These are phyloP conservation scores for Plecturocebus donacophilus DNA, from an alignment of 2,113 vertebrate species.

Conservation along the genomic window DNA sequence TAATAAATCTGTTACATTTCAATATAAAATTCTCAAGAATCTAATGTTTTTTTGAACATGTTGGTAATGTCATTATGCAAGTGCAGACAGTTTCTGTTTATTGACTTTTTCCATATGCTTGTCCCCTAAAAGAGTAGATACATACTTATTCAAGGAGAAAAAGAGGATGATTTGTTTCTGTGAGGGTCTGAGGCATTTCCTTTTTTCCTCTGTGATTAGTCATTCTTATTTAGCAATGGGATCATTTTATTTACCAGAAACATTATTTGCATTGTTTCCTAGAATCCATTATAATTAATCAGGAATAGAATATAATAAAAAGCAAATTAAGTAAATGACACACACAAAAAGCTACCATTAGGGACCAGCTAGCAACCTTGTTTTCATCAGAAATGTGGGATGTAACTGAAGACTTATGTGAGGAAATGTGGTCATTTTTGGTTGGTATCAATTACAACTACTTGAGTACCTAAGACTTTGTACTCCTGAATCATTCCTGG, in stretches of 20 bases:
- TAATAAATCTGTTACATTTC: not conserved
- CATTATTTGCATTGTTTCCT: not conserved
- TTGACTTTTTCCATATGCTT: not conserved
- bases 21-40: not conserved
- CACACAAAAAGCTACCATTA: not conserved
- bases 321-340: slow-evolving; percentile 25
- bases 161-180: not conserved
- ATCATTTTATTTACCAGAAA: slow-evolving; percentile 27
- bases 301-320: slow-evolving; percentile 40
- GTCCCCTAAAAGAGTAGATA: not conserved
- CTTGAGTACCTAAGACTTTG: not conserved
- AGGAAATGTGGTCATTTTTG: not conserved
- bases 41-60: not conserved
- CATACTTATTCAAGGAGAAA: not conserved
- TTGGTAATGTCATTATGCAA: not conserved
- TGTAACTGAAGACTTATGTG: slow-evolving; percentile 40
- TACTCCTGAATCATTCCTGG: slow-evolving; percentile 29
- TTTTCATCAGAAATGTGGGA: not conserved
- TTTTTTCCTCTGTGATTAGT: not conserved
- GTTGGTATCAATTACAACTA: slow-evolving; percentile 21
- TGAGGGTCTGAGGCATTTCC: not conserved
- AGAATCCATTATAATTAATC: slow-evolving; percentile 4
- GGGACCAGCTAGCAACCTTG: not conserved
- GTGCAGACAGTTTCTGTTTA: not conserved
- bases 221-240: not conserved